Percentiles rank a stretch among this genome's conserved stretches.
Conservation (phyloP, 2,888 invertebrate genomes). For the Plagodis pulveraria region DNA sequence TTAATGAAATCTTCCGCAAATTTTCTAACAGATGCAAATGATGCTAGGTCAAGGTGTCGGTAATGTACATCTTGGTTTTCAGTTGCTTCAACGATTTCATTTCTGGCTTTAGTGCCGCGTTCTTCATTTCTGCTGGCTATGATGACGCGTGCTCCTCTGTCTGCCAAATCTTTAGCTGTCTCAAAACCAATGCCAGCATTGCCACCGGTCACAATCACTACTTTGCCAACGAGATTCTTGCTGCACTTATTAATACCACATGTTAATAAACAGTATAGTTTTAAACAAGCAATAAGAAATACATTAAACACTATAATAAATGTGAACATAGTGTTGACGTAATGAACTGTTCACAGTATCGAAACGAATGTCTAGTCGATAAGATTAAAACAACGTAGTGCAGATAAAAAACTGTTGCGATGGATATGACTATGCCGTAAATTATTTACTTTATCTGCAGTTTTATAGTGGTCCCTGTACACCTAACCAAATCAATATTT, state of each 20-base stretch:
- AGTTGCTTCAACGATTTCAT: constrained; percentile 53
- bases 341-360: background rate
- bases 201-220: constrained; percentile 93
- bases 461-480: too few relatives aligned
- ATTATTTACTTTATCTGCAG: too few relatives aligned
- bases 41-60: constrained; percentile 77
- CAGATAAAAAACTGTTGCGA: background rate
- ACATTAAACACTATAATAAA: constrained; percentile 39
- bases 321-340: constrained; percentile 38
- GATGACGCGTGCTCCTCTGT: constrained; percentile 90
- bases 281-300: constrained; percentile 32
- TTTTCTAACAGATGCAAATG: constrained; percentile 81
- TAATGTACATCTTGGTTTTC: constrained; percentile 63
- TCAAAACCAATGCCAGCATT: constrained; percentile 93
- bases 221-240: constrained; percentile 89
- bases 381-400: background rate
- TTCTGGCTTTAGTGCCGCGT: constrained; percentile 84
- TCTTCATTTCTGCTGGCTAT: constrained; percentile 91
- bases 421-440: too few relatives aligned
- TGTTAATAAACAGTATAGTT: constrained; percentile 51
- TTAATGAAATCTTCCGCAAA: constrained; percentile 85
- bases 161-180: constrained; percentile 89
- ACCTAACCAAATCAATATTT: too few relatives aligned
- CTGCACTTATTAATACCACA: constrained; percentile 59
- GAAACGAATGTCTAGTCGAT: background rate